phyloP scores from a whole-genome alignment of 2,113 vertebrate species.

The Megaceryle torquata region DNA sequence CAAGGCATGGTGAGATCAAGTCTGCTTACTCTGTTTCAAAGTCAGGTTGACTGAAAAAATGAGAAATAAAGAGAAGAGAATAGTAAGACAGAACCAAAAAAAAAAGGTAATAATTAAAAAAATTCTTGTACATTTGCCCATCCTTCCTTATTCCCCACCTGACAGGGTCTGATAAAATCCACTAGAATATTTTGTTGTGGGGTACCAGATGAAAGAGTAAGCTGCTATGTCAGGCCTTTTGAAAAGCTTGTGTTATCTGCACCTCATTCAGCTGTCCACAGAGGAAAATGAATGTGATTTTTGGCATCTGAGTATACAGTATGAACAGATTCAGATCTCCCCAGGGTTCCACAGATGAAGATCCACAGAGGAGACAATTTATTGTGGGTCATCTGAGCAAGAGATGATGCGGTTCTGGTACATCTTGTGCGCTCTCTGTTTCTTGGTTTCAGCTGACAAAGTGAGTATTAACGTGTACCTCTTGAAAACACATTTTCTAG shows the following conservation, averaged over 20 bases:
- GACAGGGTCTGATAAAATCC: not conserved
- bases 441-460: not conserved
- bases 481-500: not conserved
- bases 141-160: not conserved
- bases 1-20: slow-evolving; percentile 60
- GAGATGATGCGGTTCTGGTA: not conserved
- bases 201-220: not conserved
- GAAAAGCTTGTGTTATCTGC: not conserved
- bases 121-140: not conserved
- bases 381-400: not conserved
- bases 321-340: not conserved
- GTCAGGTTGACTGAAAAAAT: slow-evolving; percentile 21
- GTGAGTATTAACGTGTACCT: not conserved
- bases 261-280: not conserved
- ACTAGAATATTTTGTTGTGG: not conserved
- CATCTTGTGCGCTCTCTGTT: not conserved
- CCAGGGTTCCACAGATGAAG: not conserved
- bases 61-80: not conserved
- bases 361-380: not conserved
- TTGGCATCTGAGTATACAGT: not conserved
- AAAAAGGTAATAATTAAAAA: not conserved
- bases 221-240: not conserved
- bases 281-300: not conserved
- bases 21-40: slow-evolving; percentile 61
- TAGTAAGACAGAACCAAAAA: not conserved